These are phyloP conservation scores for Paraplagusia blochii DNA, from an alignment of 2,113 vertebrate genomes.

Conservation along the genomic window DNA sequence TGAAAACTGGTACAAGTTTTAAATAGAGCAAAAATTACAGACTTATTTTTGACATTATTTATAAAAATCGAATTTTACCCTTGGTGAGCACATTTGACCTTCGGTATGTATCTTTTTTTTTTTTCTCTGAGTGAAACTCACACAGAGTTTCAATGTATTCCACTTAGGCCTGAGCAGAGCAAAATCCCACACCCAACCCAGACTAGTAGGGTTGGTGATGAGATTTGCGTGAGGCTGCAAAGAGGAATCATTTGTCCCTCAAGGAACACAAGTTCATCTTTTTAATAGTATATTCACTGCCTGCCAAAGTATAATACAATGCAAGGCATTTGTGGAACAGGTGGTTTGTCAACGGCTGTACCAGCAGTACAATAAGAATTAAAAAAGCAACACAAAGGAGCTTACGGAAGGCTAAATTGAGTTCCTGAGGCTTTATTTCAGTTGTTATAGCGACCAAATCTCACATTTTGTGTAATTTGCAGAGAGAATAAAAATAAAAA, in stretches of 20 bases:
- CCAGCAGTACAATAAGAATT: constrained; percentile 31
- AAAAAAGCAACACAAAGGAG: constrained; percentile 9
- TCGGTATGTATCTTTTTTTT: no score
- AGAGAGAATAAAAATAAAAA: constrained; percentile 13
- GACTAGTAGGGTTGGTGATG: constrained; percentile 18
- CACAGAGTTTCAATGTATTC: no score
- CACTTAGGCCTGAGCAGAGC: not conserved
- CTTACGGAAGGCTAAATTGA: constrained; percentile 27
- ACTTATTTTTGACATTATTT: no score
- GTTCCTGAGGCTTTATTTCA: constrained; percentile 9
- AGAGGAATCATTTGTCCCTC: not conserved
- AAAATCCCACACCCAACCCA: constrained; percentile 20
- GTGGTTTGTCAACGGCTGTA: constrained; percentile 1
- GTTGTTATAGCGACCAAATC: constrained; percentile 17
- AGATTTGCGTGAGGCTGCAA: constrained; percentile 26
- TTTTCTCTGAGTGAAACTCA: no score
- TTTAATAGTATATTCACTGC: constrained; percentile 2
- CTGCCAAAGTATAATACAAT: constrained; percentile 28
- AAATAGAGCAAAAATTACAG: no score
- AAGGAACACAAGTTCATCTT: no score
- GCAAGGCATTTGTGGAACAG: no score
- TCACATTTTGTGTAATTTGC: constrained; percentile 1
- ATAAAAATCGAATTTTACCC: no score
- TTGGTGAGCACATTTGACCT: no score
- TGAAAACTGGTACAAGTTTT: no score